These are phyloP conservation scores for Euwallacea fornicatus DNA, from an alignment of 1,140 invertebrate species.

Conservation along the genomic window DNA sequence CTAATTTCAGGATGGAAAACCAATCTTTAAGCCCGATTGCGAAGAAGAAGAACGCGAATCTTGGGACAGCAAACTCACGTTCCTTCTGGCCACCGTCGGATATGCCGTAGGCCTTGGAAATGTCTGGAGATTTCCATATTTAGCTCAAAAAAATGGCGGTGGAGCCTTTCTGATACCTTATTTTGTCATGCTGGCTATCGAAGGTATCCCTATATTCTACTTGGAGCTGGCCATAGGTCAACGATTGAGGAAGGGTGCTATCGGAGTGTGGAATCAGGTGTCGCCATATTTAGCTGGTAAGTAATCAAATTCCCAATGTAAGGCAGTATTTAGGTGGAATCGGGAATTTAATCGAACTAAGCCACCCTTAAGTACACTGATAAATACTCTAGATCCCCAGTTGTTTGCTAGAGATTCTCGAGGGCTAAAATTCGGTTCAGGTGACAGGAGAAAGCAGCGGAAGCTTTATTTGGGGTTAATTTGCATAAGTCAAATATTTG, in stretches of 20 bases:
- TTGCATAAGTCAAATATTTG: background rate
- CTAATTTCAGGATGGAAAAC: slow-evolving; percentile 45
- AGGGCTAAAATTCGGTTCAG: too few relatives aligned
- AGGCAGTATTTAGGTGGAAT: too few relatives aligned
- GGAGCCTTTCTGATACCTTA: slow-evolving; percentile 94
- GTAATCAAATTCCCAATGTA: background rate
- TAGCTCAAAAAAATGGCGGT: slow-evolving; percentile 90
- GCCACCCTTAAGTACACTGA: too few relatives aligned
- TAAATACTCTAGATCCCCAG: too few relatives aligned
- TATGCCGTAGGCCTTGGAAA: slow-evolving; percentile 94
- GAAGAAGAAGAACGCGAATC: slow-evolving; percentile 83
- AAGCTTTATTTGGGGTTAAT: background rate
- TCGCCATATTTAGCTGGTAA: slow-evolving; percentile 59
- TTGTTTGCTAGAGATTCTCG: too few relatives aligned
- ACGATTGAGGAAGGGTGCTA: slow-evolving; percentile 86
- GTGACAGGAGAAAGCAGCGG: background rate
- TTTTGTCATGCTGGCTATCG: slow-evolving; percentile 89
- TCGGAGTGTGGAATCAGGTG: slow-evolving; percentile 92
- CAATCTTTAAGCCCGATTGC: slow-evolving; percentile 70
- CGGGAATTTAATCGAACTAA: too few relatives aligned
- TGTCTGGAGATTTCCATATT: slow-evolving; percentile 90
- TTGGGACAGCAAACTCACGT: slow-evolving; percentile 92
- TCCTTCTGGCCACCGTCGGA: slow-evolving; percentile 86
- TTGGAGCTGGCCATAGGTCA: slow-evolving; percentile 92
- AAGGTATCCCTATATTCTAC: slow-evolving; percentile 94